Base-by-base conservation (phyloP, 1,140 invertebrate genomes). In the Pseudomyrmex cubaensis region DNA sequence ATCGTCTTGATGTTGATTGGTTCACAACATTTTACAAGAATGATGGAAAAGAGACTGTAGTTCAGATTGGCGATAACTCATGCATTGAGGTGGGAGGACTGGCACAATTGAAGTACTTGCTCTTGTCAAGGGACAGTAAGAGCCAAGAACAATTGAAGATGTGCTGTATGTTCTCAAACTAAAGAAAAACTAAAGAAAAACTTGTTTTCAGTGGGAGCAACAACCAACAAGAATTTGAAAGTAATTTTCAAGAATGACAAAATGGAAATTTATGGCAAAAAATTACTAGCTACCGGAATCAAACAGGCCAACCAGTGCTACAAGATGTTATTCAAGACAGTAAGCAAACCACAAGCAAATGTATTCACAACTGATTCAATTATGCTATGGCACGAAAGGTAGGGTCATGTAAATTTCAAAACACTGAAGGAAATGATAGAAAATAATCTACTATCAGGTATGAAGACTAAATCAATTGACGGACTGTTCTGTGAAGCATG, bases 121-220 rank as follows among this genome's bases (percentile, higher is more conserved):
- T 76, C 7, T 35, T 3, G 25, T 63, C 13, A 44, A 82, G 15
- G 80, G 76, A n/a, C 4, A 77, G 73, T 91, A 86, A 85, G 35
- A 70, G 10, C 69, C 74, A 57, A 52, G 67, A 0, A 77, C 73
- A 35, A 20, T 91, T 0, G 72, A 85, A 61, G 75, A 88, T 77
- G 86, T 89, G 15, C 64, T 87, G 20, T 89, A 83, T 75, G 85
- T 89, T n/a, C 84, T 87, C 56, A 66, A 67, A 8, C 1, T 90
- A 2, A 70, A 17, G 15, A 87, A 85, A 66, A 67, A 8, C 1
- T 90, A 2, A 70, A 17, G 15, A 87, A 85, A 20, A 91, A 92
- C 85, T 69, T 91, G 25, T 90, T 91, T 70, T 90, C 90, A 74
- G 78, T 89, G 1, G 88, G 78, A 25, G 75, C 80, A 10, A 80